Percentiles rank a stretch among this genome's conserved stretches.
phyloP scores from a whole-genome alignment of 1,140 invertebrate species.

The Bombyx mandarina region DNA sequence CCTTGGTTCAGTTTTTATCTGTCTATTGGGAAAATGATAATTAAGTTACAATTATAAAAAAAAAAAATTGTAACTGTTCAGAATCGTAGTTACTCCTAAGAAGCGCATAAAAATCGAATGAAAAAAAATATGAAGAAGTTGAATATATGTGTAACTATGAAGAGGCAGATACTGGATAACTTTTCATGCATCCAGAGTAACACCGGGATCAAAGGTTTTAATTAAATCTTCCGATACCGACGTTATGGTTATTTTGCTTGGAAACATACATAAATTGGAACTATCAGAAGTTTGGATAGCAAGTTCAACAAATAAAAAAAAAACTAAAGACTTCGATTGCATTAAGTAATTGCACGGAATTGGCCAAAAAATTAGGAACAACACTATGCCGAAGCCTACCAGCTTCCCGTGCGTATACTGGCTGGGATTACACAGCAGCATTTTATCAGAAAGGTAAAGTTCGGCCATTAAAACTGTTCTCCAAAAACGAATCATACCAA shows the following conservation, averaged over 20 bases:
- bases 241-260: conserved; percentile 36
- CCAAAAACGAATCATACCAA: conserved; percentile 33
- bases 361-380: conserved; percentile 27
- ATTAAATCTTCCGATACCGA: conserved; percentile 34
- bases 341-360: conserved; percentile 34
- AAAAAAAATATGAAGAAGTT: conserved; percentile 25
- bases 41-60: conserved; percentile 28
- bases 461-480: conserved; percentile 31
- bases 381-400: conserved; percentile 27
- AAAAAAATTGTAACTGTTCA: conserved; percentile 32
- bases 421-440: conserved; percentile 38
- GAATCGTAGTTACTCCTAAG: conserved; percentile 22
- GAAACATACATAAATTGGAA: conserved; percentile 33
- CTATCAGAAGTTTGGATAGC: conserved; percentile 29
- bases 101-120: conserved; percentile 14
- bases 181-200: conserved; percentile 25
- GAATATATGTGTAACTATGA: conserved; percentile 33
- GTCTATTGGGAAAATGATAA: conserved; percentile 33
- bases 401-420: conserved; percentile 40
- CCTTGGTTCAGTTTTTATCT: conserved; percentile 32
- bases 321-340: conserved; percentile 20
- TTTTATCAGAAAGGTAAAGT: conserved; percentile 47
- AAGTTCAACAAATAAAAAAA: conserved; percentile 16
- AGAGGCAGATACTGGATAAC: conserved; percentile 33
- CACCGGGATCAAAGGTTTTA: conserved; percentile 21